phyloP scores from a whole-genome alignment of 1,140 invertebrate species.

The Diorhabda sublineata region DNA sequence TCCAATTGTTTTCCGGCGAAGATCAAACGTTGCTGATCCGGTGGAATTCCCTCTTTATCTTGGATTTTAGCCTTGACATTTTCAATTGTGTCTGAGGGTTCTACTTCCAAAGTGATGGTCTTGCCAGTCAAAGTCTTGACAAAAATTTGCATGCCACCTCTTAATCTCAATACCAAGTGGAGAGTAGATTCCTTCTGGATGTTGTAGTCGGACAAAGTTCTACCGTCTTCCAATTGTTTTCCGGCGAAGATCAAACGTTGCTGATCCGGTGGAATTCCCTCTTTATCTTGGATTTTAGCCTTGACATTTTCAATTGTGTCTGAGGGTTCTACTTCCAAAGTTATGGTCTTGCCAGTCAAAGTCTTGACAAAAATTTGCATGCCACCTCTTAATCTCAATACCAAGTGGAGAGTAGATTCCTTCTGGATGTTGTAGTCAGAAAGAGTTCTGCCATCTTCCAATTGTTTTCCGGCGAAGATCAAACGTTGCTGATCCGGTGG shows the following conservation, averaged over 20 bases:
- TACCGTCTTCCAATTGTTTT: constrained; percentile 21
- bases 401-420: constrained; percentile 19
- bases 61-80: constrained; percentile 65
- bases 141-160: constrained; percentile 53
- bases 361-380: constrained; percentile 54
- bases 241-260: constrained; percentile 19
- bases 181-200: constrained; percentile 20
- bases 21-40: constrained; percentile 19
- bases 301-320: constrained; percentile 66
- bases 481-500: constrained; percentile 17
- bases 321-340: constrained; percentile 14
- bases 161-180: constrained; percentile 13
- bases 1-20: constrained; percentile 22
- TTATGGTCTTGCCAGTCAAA: constrained; percentile 16
- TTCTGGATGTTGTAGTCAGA: constrained; percentile 23
- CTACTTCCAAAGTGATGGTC: constrained; percentile 68
- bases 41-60: constrained; percentile 47
- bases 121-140: constrained; percentile 72
- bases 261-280: constrained; percentile 33
- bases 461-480: constrained; percentile 22
- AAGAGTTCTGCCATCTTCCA: constrained; percentile 19
- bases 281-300: constrained; percentile 60
- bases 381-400: constrained; percentile 12
- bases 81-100: constrained; percentile 58
- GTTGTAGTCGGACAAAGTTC: constrained; percentile 22